phyloP scores from a whole-genome alignment of 2,888 invertebrate genomes.

The Cephus pulcher region DNA sequence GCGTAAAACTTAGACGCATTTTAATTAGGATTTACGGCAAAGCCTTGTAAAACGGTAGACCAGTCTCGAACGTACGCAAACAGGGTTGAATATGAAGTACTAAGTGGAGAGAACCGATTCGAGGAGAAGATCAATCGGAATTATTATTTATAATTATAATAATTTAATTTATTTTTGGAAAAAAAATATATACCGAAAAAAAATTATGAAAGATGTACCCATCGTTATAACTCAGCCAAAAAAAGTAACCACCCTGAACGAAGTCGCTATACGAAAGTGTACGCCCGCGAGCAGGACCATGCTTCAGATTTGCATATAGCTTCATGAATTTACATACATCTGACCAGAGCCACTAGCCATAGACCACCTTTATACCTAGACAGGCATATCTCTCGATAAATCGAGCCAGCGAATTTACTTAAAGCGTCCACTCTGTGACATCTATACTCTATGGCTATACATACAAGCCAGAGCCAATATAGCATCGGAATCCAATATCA shows the following conservation, averaged over 20 bases:
- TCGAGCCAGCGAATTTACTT: slow-evolving; percentile 1
- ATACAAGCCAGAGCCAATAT: neutral
- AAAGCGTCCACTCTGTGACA: neutral
- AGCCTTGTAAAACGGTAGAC: neutral
- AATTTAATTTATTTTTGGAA: neutral
- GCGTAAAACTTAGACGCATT: too few species aligned
- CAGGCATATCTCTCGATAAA: neutral
- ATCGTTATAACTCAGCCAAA: neutral
- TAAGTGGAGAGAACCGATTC: neutral
- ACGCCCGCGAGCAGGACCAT: neutral
- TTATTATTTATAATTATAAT: too few species aligned
- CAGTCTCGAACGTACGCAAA: neutral
- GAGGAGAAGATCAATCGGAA: neutral
- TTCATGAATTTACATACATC: neutral
- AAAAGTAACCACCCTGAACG: neutral
- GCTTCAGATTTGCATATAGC: neutral
- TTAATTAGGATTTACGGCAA: too few species aligned
- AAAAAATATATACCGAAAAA: neutral
- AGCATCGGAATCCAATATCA: neutral
- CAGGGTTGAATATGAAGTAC: neutral
- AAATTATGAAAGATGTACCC: neutral
- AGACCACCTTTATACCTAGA: neutral
- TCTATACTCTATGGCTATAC: neutral
- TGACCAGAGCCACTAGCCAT: neutral
- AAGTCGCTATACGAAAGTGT: neutral